phyloP scores from a whole-genome alignment of 2,888 invertebrate genomes.

The Hartigia nigra region DNA sequence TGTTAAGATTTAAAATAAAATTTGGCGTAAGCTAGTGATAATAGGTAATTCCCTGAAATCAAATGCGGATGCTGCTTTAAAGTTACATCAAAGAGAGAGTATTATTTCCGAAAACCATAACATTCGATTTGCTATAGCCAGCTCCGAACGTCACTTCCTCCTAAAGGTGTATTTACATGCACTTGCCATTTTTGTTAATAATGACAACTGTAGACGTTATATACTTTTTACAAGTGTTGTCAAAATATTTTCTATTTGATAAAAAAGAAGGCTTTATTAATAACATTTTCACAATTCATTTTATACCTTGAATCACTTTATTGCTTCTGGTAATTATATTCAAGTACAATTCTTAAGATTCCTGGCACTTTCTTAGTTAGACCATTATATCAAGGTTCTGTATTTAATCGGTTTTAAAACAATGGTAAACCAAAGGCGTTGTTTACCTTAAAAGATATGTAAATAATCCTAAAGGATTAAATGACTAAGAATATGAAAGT shows the following conservation, averaged over 20 bases:
- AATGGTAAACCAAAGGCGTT: neutral
- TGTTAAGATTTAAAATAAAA: neutral
- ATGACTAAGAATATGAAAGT: conserved; percentile 31
- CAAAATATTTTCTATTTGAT: neutral
- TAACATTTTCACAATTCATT: neutral
- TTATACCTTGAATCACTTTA: neutral
- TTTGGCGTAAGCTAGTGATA: neutral
- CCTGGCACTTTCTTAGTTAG: neutral
- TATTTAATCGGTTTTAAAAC: neutral
- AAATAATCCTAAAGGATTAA: neutral
- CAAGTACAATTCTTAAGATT: neutral
- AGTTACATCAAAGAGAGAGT: too few relatives aligned
- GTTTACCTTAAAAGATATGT: neutral
- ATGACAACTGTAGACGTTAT: neutral
- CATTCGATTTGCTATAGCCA: neutral
- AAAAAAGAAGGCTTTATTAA: neutral
- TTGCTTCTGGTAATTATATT: neutral
- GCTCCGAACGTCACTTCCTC: neutral
- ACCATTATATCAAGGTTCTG: neutral
- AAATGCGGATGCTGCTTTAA: neutral
- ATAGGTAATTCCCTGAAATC: neutral
- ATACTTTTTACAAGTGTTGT: neutral
- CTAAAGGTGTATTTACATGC: neutral
- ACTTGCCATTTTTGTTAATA: neutral
- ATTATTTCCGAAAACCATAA: too few relatives aligned